Conservation (phyloP, 2,888 invertebrate genomes). For the Dendrolimus houi region DNA sequence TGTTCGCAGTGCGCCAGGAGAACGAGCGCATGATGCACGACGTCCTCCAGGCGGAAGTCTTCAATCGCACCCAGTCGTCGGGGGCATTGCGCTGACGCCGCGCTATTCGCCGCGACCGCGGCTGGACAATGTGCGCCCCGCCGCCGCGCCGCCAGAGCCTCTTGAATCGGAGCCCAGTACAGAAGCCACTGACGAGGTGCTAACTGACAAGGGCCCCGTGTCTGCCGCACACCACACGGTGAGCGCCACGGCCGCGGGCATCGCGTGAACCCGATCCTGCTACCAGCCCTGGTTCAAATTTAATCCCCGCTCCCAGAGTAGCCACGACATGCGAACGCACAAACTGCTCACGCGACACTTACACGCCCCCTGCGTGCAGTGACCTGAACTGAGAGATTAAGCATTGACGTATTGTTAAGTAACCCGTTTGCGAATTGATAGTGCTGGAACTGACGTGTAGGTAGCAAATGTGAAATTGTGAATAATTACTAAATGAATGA, state of each 20-base stretch:
- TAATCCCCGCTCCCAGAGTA: conserved; percentile 10
- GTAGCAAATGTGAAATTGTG: conserved; percentile 65
- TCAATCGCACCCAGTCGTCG: conserved; percentile 76
- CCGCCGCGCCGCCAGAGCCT: conserved; percentile 64
- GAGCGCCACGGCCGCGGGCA: conserved; percentile 18
- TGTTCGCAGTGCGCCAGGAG: conserved; percentile 89
- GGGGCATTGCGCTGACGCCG: conserved; percentile 72
- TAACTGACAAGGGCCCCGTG: conserved; percentile 19
- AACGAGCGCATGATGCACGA: conserved; percentile 91
- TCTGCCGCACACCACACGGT: conserved; percentile 20
- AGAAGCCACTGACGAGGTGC: conserved; percentile 17
- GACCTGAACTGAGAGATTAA: conserved; percentile 44
- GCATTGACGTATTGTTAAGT: conserved; percentile 28
- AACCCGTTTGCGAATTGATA: conserved; percentile 34
- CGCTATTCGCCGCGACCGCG: conserved; percentile 70
- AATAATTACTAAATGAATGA: conserved; percentile 47
- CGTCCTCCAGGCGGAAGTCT: conserved; percentile 79
- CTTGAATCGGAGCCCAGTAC: conserved; percentile 33
- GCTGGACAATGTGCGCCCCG: conserved; percentile 61
- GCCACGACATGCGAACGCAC: conserved; percentile 25
- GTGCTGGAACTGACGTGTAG: conserved; percentile 50
- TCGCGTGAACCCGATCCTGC: conserved; percentile 33
- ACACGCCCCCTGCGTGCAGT: conserved; percentile 16
- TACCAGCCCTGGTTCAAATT: conserved; percentile 13
- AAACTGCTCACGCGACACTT: conserved; percentile 16